These are phyloP conservation scores for Vannuccia rotundouncinata DNA, from an alignment of 2,888 invertebrate species.

Conservation along the genomic window DNA sequence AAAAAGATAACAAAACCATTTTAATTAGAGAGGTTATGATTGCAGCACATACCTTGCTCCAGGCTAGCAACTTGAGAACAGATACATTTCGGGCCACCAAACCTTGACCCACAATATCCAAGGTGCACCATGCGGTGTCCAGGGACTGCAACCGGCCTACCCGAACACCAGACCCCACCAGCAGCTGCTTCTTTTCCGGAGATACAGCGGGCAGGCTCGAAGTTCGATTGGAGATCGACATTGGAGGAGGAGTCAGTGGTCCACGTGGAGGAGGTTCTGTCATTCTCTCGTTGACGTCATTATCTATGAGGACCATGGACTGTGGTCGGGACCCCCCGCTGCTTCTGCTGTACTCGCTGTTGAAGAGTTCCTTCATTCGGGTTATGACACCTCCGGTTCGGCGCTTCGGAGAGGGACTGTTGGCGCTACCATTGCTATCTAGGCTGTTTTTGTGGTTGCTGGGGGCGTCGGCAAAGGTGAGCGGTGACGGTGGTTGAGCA, in stretches of 20 bases:
- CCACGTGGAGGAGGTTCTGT: background rate
- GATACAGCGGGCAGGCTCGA: background rate
- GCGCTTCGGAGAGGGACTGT: background rate
- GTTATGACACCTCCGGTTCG: background rate
- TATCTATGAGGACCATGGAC: background rate
- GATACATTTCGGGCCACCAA: background rate
- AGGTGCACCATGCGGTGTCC: background rate
- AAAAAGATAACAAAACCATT: too few relatives aligned
- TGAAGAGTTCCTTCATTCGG: background rate
- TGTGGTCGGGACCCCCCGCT: background rate
- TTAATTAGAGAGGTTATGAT: too few relatives aligned
- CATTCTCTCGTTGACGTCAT: background rate
- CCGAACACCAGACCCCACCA: background rate
- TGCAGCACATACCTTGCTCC: background rate
- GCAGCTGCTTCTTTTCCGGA: background rate
- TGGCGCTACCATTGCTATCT: background rate
- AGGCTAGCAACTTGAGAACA: background rate
- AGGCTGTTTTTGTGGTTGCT: background rate
- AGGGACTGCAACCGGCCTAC: background rate
- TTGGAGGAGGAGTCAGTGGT: background rate
- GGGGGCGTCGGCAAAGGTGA: background rate
- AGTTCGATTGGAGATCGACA: background rate
- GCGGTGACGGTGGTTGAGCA: background rate
- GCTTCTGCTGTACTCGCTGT: background rate
- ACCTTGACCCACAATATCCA: background rate